These are phyloP conservation scores for Cancer borealis DNA, from an alignment of 2,888 invertebrate species.

Conservation along the genomic window DNA sequence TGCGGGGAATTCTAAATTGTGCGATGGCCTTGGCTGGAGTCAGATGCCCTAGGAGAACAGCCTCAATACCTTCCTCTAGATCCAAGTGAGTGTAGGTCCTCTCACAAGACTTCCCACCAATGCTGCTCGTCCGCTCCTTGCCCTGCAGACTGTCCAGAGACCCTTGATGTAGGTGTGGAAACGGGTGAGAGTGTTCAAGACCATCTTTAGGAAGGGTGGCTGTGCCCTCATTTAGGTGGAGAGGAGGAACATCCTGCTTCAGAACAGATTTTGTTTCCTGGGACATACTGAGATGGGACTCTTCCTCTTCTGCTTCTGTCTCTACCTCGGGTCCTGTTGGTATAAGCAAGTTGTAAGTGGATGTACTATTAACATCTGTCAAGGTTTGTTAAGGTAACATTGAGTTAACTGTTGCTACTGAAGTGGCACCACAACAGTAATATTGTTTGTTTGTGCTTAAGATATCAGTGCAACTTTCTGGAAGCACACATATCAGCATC, in stretches of 20 bases:
- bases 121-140: constrained; percentile 61
- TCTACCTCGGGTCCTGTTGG: constrained; percentile 6
- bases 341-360: neutral
- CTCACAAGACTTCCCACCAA: constrained; percentile 69
- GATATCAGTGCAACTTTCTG: too few species aligned
- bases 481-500: too few species aligned
- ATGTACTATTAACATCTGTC: neutral
- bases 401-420: neutral
- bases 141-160: constrained; percentile 48
- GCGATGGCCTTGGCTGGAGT: constrained; percentile 75
- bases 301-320: constrained; percentile 31
- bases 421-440: neutral
- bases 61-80: constrained; percentile 75
- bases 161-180: constrained; percentile 48
- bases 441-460: too few species aligned
- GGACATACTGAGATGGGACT: neutral
- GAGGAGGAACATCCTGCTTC: constrained; percentile 8
- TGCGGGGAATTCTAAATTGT: constrained; percentile 67
- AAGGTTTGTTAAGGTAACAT: neutral
- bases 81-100: constrained; percentile 71
- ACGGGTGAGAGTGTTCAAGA: constrained; percentile 43
- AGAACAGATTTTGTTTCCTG: neutral
- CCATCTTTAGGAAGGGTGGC: constrained; percentile 8
- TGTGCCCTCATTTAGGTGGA: neutral
- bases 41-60: constrained; percentile 68